phyloP scores from a whole-genome alignment of 1,140 invertebrate genomes.

The Zaprionus taronus region DNA sequence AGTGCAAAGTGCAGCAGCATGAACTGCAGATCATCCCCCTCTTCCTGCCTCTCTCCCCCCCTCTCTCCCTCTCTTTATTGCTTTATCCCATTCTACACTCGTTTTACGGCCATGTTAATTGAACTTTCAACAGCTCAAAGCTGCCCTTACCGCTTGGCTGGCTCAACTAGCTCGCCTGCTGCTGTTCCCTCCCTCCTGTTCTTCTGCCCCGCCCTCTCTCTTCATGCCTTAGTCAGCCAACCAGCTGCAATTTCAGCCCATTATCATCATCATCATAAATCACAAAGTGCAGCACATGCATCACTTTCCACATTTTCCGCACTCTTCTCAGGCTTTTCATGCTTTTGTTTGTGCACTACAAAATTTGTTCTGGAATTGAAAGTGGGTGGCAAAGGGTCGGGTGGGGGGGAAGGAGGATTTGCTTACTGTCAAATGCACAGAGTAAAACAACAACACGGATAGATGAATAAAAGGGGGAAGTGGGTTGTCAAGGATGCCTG shows the following conservation, averaged over 20 bases:
- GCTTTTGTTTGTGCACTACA: conserved; percentile 59
- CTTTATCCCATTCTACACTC: neutral
- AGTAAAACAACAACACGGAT: conserved; percentile 29
- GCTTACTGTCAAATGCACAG: neutral
- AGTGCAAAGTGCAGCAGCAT: conserved; percentile 2
- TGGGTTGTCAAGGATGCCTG: conserved; percentile 42
- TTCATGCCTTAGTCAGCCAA: neutral
- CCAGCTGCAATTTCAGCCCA: conserved; percentile 55
- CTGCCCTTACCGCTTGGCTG: neutral
- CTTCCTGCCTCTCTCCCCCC: neutral
- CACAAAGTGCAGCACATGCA: conserved; percentile 77
- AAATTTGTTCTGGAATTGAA: conserved; percentile 13
- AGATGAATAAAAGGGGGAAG: conserved; percentile 20
- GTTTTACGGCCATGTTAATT: conserved; percentile 11
- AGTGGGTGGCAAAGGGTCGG: neutral
- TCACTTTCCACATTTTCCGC: conserved; percentile 69
- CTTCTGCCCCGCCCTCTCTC: neutral
- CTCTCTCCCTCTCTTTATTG: neutral
- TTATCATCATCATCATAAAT: conserved; percentile 75
- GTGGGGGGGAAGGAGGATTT: conserved; percentile 11
- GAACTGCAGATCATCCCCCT: neutral
- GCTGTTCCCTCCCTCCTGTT: neutral
- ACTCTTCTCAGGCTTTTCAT: conserved; percentile 39
- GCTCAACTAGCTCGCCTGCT: neutral
- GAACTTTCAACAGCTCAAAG: conserved; percentile 11